Evolutionary conservation across 1,140 invertebrate genomes (phyloP), one percentile per base, ranked within the genome.

Genomic region (Venustaconcha ellipsiformis): DNA sequence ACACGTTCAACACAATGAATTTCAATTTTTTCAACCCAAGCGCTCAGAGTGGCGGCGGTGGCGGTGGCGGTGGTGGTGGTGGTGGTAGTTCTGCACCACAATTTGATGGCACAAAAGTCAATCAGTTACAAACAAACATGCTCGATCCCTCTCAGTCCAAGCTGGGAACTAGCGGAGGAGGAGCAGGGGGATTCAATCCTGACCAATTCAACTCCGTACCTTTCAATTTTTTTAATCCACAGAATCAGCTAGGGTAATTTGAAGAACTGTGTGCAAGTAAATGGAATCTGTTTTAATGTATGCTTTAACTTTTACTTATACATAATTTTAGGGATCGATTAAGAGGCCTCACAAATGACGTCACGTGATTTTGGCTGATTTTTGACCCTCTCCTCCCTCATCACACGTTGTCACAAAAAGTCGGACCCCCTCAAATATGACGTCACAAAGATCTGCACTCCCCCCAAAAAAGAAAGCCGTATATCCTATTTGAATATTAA

Each of bases 221-320:
- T 14, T 81, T 81, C 48, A 81, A 74, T 65, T 81, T 78, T 57
- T 81, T 81, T 26, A 81, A 81, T 62, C 80, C 80, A 20, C 72
- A 73, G 37, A 67, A 66, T 63, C 59, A 68, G 57, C n/a, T 23
- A 64, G 30, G 62, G 37, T 48, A 48, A 48, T 8, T 48, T 6
- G 37, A 48, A 48, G 37, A 48, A 6, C 0, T 11, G 4, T 48
- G 37, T 48, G 37, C 5, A 48, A 11, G 6, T 48, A 48, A 48
- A 48, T 48, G 11, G 6, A 8, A 48, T 48, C 37, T 11, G 37
- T 8, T 48, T 48, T 48, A 48, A 6, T 48, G 37, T 48, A 48
- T 48, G 37, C 37, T 11, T 5, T 48, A 48, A 6, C 37, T 6
- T 48, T 48, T 48, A 30, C 26, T 48, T 8, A 37, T 8, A 48